phyloP scores from a whole-genome alignment of 1,140 invertebrate species.

The Drosophila novamexicana region DNA sequence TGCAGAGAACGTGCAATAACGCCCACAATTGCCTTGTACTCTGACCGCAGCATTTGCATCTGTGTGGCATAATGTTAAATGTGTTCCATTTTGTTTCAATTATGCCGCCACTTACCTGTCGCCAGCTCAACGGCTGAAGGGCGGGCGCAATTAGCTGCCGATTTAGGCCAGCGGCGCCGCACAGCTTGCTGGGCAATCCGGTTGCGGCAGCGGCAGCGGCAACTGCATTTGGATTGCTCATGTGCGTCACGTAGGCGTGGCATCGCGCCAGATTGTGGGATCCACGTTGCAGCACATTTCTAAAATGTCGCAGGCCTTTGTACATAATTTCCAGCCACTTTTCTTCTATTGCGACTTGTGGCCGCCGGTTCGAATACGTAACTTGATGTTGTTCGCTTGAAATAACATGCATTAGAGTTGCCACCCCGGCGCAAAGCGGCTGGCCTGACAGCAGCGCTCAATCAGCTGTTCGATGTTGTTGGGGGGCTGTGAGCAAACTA shows the following conservation, averaged over 20 bases:
- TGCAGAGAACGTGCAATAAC: conserved; percentile 72
- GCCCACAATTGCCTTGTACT: conserved; percentile 85
- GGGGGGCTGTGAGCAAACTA: conserved; percentile 15
- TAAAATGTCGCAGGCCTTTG: conserved; percentile 68
- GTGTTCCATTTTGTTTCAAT: no score
- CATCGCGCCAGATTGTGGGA: conserved; percentile 42
- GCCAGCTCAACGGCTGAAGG: conserved; percentile 57
- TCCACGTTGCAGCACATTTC: conserved; percentile 69
- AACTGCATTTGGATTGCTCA: conserved; percentile 3
- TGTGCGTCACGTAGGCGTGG: conserved; percentile 32
- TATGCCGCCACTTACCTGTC: conserved; percentile 51
- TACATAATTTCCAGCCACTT: conserved; percentile 63
- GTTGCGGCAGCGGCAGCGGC: background rate
- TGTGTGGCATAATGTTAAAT: background rate
- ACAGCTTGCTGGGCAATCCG: background rate
- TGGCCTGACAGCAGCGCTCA: conserved; percentile 41
- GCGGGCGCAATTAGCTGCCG: conserved; percentile 10
- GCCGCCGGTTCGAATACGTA: conserved; percentile 64
- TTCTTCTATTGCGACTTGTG: conserved; percentile 22
- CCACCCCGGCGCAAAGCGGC: conserved; percentile 50
- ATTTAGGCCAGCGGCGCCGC: conserved; percentile 5
- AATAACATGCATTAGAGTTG: conserved; percentile 59
- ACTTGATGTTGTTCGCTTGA: conserved; percentile 58
- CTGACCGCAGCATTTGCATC: conserved; percentile 81
- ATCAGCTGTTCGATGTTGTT: conserved; percentile 50